Percentiles rank a stretch among this genome's conserved stretches.
phyloP scores from a whole-genome alignment of 2,113 vertebrate species.

The Bostrychus sinensis region DNA sequence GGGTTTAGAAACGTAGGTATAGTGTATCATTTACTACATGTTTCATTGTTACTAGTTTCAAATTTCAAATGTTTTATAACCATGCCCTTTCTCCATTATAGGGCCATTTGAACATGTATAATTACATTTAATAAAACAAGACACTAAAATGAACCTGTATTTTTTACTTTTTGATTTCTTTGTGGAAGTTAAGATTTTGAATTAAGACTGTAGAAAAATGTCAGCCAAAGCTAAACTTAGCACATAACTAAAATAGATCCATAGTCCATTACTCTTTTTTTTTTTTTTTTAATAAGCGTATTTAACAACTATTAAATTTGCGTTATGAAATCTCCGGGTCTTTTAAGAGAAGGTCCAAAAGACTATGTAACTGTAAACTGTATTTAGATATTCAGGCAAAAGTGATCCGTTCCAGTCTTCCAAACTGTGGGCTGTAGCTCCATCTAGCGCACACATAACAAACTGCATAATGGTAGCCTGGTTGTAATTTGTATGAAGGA shows the following conservation, averaged over 20 bases:
- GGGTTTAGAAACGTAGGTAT: conserved; percentile 7
- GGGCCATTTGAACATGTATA: background rate
- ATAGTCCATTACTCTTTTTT: too few species aligned
- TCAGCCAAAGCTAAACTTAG: too few species aligned
- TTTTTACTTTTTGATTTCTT: background rate
- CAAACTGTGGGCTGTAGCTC: conserved; percentile 32
- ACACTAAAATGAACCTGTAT: background rate
- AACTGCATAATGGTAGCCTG: conserved; percentile 16
- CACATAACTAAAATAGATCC: too few species aligned
- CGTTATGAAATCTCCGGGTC: too few species aligned
- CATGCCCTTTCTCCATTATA: background rate
- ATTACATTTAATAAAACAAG: background rate
- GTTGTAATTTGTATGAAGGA: conserved; percentile 7
- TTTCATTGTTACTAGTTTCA: background rate
- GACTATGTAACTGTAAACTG: too few species aligned
- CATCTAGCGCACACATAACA: conserved; percentile 47
- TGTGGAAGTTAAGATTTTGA: too few species aligned
- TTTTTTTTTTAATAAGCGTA: too few species aligned
- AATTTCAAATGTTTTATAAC: background rate
- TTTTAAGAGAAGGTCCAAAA: too few species aligned
- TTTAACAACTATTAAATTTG: too few species aligned
- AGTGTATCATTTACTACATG: background rate
- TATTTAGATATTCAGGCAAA: too few species aligned
- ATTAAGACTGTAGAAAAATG: too few species aligned
- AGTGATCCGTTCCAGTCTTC: background rate